Percentiles rank a stretch among this genome's conserved stretches.
These are phyloP conservation scores for Engraulis encrasicolus DNA, from an alignment of 2,113 vertebrate species.

Conservation along the genomic window DNA sequence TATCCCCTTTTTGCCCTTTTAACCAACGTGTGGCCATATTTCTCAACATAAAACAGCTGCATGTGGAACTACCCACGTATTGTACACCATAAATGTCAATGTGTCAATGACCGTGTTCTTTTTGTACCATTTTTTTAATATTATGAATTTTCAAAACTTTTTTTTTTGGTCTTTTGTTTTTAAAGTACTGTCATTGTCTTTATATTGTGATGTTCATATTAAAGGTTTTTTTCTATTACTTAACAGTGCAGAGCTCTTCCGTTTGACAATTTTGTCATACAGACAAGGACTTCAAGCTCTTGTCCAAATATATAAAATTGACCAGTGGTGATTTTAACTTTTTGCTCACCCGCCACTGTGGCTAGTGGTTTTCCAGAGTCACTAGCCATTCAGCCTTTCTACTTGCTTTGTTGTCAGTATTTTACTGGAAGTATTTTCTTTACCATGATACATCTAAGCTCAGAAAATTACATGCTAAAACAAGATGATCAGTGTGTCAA, in stretches of 20 bases:
- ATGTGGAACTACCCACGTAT: not conserved
- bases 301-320: too few species aligned
- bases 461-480: too few species aligned
- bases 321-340: too few species aligned
- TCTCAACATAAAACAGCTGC: not conserved
- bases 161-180: not conserved
- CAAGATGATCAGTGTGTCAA: too few species aligned
- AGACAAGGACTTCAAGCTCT: not conserved
- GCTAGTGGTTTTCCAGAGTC: too few species aligned
- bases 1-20: not conserved
- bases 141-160: not conserved
- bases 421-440: too few species aligned
- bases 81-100: not conserved
- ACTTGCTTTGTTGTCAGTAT: too few species aligned
- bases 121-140: not conserved
- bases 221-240: not conserved
- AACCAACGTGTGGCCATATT: not conserved
- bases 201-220: not conserved
- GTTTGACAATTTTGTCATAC: not conserved
- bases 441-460: too few species aligned
- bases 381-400: too few species aligned
- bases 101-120: not conserved
- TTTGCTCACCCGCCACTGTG: too few species aligned
- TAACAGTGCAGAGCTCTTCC: not conserved
- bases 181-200: not conserved